Evolutionary conservation across 2,888 invertebrate species (phyloP), one percentile per base, ranked within the genome.

Genomic region (Drosophila mayaguana): DNA sequence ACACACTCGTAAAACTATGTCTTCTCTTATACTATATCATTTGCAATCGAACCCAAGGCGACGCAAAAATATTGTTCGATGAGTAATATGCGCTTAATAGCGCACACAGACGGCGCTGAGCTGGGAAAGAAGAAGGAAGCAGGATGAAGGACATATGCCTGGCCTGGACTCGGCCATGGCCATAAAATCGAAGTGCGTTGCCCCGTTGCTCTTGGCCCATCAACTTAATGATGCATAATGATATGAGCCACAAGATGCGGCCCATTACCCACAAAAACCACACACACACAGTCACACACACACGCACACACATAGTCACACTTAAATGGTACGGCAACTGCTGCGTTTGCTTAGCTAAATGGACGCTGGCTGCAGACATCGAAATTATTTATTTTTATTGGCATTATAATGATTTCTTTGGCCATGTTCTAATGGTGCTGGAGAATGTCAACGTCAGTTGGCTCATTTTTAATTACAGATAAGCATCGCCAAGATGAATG

Each of bases 151-250:
- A 85, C 85, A 85, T 89, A 89, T 89, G 83, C 72, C 51, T 36
- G 18, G 57, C 38, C 48, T 11, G 38, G 59, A n/a, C 59, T 38
- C 20, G 65, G 43, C 55, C 56, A 40, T 32, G 60, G 40, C 65
- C 88, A 89, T 84, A 88, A 84, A 84, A 84, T 75, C 86, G 80
- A 89, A 84, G 84, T 84, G 85, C 63, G 60, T 66, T 54, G 67
- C 57, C 42, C 59, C 71, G 55, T 59, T 51, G 57, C 75, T 66
- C 62, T 48, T 56, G 60, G 63, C 70, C 86, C 90, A 84, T 89
- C 90, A 85, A 88, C 86, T 82, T 84, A 84, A 84, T 84, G 90
- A 84, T 84, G 90, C 84, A 84, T 84, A 85, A 89, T 88, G 84
- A 89, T 84, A 84, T 84, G 84, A 83, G 88, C 77, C 78, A 78